Evolutionary conservation across 2,888 invertebrate species (phyloP).

Genomic region (Netelia fuscicornis): DNA sequence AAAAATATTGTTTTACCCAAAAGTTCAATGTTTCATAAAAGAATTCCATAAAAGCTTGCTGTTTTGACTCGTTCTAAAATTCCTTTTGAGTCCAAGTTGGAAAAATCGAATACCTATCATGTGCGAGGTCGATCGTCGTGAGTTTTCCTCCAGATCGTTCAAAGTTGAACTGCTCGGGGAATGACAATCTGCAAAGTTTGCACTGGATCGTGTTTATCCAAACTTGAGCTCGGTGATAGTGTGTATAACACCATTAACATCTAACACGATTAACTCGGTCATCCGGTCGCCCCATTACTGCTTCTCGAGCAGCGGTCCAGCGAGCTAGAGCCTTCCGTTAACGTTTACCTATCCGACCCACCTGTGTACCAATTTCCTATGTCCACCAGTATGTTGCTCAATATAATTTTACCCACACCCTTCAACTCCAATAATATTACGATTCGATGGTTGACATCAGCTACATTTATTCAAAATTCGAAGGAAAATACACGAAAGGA

Average conservation of each 20-base stretch:
- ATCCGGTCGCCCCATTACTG: conserved; percentile 49
- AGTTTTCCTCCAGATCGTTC: neutral
- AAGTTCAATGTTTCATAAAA: conserved; percentile 24
- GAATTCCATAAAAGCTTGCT: conserved; percentile 20
- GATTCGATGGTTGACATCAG: neutral
- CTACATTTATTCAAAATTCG: neutral
- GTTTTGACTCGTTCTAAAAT: neutral
- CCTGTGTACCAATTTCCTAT: conserved; percentile 31
- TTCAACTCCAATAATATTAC: conserved; percentile 1
- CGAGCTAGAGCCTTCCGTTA: conserved; percentile 23
- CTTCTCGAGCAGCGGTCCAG: conserved; percentile 39
- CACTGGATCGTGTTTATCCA: conserved; percentile 38
- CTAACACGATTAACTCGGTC: conserved; percentile 55
- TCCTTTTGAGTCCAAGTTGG: neutral
- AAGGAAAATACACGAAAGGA: no score
- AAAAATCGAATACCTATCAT: no score
- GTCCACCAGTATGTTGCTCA: conserved; percentile 30
- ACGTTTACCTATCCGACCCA: conserved; percentile 22
- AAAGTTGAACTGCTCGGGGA: neutral
- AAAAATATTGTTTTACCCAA: neutral
- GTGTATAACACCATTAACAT: conserved; percentile 49
- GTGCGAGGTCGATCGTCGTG: no score
- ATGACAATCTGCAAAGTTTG: conserved; percentile 48
- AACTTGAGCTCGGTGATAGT: conserved; percentile 54
- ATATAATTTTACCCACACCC: conserved; percentile 2